Conservation (phyloP, 2,888 invertebrate species). For the Heteromyza rotundicornis region DNA sequence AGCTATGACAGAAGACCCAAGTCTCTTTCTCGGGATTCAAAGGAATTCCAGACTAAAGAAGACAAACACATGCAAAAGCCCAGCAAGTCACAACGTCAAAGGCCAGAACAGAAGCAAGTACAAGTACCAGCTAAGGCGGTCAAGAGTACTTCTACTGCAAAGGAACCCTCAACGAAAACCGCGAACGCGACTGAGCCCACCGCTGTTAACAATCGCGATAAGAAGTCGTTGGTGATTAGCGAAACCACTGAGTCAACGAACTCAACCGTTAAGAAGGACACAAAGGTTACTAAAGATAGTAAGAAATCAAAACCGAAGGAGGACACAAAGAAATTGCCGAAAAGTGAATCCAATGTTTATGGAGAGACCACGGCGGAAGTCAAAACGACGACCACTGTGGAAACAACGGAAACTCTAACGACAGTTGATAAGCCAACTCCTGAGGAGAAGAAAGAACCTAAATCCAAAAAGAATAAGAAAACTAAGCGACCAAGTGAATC, state of each 20-base stretch:
- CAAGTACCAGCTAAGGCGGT: background rate
- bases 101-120: constrained; percentile 39
- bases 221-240: background rate
- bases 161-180: background rate
- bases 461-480: constrained; percentile 40
- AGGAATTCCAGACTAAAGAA: constrained; percentile 44
- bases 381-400: background rate
- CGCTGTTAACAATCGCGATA: no score
- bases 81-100: constrained; percentile 36
- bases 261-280: background rate
- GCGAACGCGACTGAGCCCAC: no score
- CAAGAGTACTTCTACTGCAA: background rate
- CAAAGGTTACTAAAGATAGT: constrained; percentile 36
- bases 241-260: background rate
- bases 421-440: constrained; percentile 31
- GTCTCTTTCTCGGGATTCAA: constrained; percentile 51
- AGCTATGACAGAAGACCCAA: constrained; percentile 37
- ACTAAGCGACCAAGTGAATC: constrained; percentile 39
- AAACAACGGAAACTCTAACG: constrained; percentile 33
- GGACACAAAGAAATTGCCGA: constrained; percentile 28
- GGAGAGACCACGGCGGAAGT: constrained; percentile 32
- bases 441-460: constrained; percentile 48
- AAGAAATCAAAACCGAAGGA: constrained; percentile 37
- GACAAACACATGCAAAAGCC: constrained; percentile 27
- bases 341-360: constrained; percentile 33